These are phyloP conservation scores for Lagopus leucura DNA, from an alignment of 2,113 vertebrate genomes.

Conservation along the genomic window DNA sequence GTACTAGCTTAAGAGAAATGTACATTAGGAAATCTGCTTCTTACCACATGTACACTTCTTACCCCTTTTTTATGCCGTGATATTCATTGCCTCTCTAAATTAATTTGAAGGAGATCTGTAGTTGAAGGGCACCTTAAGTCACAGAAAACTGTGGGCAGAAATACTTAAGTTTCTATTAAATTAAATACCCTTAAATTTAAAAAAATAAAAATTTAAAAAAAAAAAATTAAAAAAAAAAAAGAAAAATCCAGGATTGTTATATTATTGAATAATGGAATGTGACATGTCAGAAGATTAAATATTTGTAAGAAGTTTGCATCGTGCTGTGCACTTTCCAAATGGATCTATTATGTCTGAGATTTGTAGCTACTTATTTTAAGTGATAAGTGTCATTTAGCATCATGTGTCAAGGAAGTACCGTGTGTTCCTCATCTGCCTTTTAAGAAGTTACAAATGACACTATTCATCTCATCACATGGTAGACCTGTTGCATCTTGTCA, in stretches of 20 bases:
- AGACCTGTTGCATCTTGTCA: constrained; percentile 57
- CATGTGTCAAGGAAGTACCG: constrained; percentile 49
- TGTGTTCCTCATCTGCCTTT: constrained; percentile 48
- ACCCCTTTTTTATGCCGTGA: not conserved
- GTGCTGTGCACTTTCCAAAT: constrained; percentile 22
- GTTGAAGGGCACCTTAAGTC: not conserved
- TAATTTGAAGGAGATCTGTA: not conserved
- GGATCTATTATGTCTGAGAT: constrained; percentile 51
- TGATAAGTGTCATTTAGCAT: constrained; percentile 32
- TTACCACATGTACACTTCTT: not conserved
- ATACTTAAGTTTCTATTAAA: not conserved
- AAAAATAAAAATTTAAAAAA: not conserved
- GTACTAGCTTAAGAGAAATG: not conserved
- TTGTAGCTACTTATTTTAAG: constrained; percentile 50
- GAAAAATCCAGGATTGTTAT: not conserved
- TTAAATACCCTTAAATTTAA: not conserved
- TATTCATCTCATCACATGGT: constrained; percentile 43
- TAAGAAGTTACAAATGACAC: constrained; percentile 63
- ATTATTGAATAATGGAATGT: constrained; percentile 30
- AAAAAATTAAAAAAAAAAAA: not conserved
- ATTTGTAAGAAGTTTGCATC: constrained; percentile 44
- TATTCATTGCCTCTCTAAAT: not conserved
- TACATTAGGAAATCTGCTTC: not conserved
- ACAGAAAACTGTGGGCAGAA: not conserved
- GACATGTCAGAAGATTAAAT: constrained; percentile 44